Evolutionary conservation across 2,888 invertebrate genomes (phyloP), one percentile per base, ranked within the genome.

Genomic region (Pilophorus perplexus): DNA sequence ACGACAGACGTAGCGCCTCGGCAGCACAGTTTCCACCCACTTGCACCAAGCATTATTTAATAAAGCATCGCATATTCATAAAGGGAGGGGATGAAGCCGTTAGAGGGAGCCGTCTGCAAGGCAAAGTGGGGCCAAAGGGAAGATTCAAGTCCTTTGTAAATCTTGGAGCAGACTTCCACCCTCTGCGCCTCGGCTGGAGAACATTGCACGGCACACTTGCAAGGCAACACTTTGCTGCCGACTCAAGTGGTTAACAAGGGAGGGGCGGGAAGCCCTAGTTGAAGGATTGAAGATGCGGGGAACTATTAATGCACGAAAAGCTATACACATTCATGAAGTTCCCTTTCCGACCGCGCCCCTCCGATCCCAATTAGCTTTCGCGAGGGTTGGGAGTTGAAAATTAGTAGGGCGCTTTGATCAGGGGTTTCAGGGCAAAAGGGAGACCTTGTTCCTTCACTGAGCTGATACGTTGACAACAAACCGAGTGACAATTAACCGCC

Each of bases 41-140:
- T 52, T 28, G 23, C 25, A 18, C 2, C 28, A 48, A 52, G 28
- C 28, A 52, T 50, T 50, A 52, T 52, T 52, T 25, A 52, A 52
- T 52, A 52, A 52, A 52, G 28, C 52, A 28, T 52, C 52, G 52
- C 52, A 52, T 52, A 52, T 52, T 52, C 52, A 52, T 28, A 52
- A 52, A 52, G 52, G 52, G 52, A n/a, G n/a, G n/a, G n/a, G n/a
- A n/a, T n/a, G 14, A 52, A 44, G 44, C 18, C 16, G 4, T 10
- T 3, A 3, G 2, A 5, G 3, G 44, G 12, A 33, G 12, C 33
- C 6, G 33, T 33, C 6, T 12, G 12, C 6, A 12, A 33, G 33
- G 33, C 33, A 33, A 33, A 33, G 33, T 33, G 33, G 33, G 33
- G 12, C 12, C 33, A 6, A 33, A 33, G 12, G 33, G 33, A 12